These are phyloP conservation scores for Antechinus stuartii DNA, from an alignment of 2,113 vertebrate genomes.

Conservation along the genomic window DNA sequence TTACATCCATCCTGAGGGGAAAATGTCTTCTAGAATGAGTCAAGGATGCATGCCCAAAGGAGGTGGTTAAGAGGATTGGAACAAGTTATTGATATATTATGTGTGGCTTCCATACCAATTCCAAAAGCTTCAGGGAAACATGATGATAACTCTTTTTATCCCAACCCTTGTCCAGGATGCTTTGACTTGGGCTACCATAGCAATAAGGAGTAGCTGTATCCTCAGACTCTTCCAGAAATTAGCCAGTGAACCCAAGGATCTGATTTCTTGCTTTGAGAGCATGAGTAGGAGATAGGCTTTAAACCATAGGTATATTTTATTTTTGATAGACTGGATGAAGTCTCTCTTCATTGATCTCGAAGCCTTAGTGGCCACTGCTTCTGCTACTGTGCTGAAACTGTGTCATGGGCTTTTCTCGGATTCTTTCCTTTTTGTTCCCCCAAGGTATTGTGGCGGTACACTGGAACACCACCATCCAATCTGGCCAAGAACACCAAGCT, in stretches of 20 bases:
- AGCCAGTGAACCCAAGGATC: not conserved
- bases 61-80: not conserved
- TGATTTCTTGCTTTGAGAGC: not conserved
- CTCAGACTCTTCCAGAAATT: slow-evolving; percentile 16
- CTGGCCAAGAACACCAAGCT: slow-evolving; percentile 91
- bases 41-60: not conserved
- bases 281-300: not conserved
- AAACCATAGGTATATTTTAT: not conserved
- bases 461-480: slow-evolving; percentile 83
- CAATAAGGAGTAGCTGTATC: too few species aligned
- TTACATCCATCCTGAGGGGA: not conserved
- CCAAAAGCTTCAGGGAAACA: not conserved
- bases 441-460: slow-evolving; percentile 95
- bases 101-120: not conserved
- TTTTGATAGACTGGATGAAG: not conserved
- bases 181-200: not conserved
- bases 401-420: not conserved
- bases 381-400: not conserved
- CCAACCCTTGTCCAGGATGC: not conserved
- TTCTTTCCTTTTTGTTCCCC: not conserved
- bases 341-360: not conserved
- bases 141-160: not conserved
- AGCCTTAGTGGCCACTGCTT: not conserved
- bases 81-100: not conserved
- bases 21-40: not conserved